These are phyloP conservation scores for Nasalis larvatus DNA, from an alignment of 2,113 vertebrate species.

Conservation along the genomic window DNA sequence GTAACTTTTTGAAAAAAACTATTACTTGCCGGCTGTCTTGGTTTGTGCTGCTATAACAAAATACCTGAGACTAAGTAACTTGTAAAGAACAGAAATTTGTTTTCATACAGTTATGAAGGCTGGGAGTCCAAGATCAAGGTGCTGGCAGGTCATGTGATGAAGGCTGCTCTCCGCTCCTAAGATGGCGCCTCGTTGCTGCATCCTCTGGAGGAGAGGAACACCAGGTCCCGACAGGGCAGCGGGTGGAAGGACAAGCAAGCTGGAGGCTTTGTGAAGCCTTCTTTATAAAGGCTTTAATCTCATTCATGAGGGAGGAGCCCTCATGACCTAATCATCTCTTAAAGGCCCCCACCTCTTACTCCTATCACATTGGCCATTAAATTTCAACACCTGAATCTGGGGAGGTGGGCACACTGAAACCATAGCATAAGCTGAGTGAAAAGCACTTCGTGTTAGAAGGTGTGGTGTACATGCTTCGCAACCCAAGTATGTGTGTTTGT, in stretches of 20 bases:
- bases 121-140: neutral
- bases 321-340: neutral
- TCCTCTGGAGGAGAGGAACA: neutral
- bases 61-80: neutral
- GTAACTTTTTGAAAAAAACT: neutral
- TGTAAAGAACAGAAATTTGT: neutral
- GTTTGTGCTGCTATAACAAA: neutral
- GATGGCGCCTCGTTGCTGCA: accelerated
- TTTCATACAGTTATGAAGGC: neutral
- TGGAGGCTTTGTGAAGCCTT: no score
- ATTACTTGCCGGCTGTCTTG: neutral
- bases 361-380: neutral
- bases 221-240: neutral
- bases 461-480: neutral
- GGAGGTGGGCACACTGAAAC: neutral
- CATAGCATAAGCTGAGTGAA: neutral
- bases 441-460: neutral
- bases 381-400: neutral
- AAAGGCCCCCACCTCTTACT: neutral
- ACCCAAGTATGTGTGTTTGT: neutral
- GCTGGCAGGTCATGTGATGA: neutral
- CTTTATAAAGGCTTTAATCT: neutral
- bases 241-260: no score
- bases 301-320: neutral
- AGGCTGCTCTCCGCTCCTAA: neutral